A percentile compares a stretch with the other conserved stretches of the same genome.
Conservation (phyloP, 2,888 invertebrate genomes). For the Drosophila colorata region DNA sequence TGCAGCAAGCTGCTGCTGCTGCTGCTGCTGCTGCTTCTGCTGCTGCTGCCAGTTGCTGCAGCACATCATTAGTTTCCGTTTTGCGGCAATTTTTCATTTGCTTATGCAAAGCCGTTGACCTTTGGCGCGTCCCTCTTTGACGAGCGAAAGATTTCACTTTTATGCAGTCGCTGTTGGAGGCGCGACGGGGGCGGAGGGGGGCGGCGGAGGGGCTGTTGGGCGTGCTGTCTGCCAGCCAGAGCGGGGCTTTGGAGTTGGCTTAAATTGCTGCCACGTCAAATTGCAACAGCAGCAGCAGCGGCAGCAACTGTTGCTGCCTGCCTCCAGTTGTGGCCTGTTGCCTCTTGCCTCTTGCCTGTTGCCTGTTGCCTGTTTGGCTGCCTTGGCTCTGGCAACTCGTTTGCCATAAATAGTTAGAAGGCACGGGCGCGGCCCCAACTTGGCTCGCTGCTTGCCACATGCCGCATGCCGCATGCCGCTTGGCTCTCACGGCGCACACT, state of each 20-base stretch:
- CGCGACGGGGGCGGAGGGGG: not conserved
- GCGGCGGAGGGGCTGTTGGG: not conserved
- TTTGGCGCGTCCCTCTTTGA: slow-evolving; percentile 42
- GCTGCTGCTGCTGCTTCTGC: slow-evolving; percentile 30
- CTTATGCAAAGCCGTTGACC: slow-evolving; percentile 78
- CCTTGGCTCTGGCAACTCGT: slow-evolving; percentile 62
- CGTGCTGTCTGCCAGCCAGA: not conserved
- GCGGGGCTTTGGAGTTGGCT: slow-evolving; percentile 36
- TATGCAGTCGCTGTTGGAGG: slow-evolving; percentile 27
- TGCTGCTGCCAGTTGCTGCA: slow-evolving; percentile 56
- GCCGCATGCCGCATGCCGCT: slow-evolving; percentile 31
- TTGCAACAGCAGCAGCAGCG: slow-evolving; percentile 36
- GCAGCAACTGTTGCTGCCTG: slow-evolving; percentile 28
- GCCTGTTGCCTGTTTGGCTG: slow-evolving; percentile 40
- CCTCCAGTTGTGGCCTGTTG: not conserved
- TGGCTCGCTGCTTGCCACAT: slow-evolving; percentile 51
- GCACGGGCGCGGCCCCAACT: slow-evolving; percentile 79
- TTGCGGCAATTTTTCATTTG: slow-evolving; percentile 83
- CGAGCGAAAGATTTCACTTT: slow-evolving; percentile 72
- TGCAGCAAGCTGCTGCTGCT: slow-evolving; percentile 14
- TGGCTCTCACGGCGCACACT: slow-evolving; percentile 67
- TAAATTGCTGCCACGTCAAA: slow-evolving; percentile 63
- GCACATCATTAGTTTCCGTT: slow-evolving; percentile 83
- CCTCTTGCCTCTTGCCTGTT: slow-evolving; percentile 34
- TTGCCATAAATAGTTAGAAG: slow-evolving; percentile 81